These are phyloP conservation scores for Oryzaephilus surinamensis DNA, from an alignment of 1,140 invertebrate species.

Conservation along the genomic window DNA sequence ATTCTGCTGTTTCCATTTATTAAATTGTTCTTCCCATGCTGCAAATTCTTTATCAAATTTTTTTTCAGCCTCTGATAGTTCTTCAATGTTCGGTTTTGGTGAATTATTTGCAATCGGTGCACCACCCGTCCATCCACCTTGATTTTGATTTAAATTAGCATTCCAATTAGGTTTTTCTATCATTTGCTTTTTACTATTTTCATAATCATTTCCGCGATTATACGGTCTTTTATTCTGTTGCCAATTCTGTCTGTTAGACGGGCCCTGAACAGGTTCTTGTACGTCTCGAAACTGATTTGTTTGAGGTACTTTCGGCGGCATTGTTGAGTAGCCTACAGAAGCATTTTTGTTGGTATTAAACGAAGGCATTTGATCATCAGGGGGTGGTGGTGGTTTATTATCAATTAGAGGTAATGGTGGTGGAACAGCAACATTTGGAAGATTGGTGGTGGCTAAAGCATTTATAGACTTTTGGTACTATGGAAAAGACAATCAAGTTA, in stretches of 20 bases:
- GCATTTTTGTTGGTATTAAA: slow-evolving; percentile 6
- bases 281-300: slow-evolving; percentile 3
- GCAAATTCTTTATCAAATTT: slow-evolving; percentile 71
- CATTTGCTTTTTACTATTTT: slow-evolving; percentile 11
- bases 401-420: slow-evolving; percentile 41
- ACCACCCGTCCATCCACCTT: neutral
- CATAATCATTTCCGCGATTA: slow-evolving; percentile 5
- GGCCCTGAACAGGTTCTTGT: slow-evolving; percentile 6
- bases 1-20: slow-evolving; percentile 75
- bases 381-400: slow-evolving; percentile 41
- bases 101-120: too few species aligned
- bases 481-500: too few species aligned
- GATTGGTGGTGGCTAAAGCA: slow-evolving; percentile 31
- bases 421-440: slow-evolving; percentile 31
- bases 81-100: slow-evolving; percentile 18
- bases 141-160: slow-evolving; percentile 7
- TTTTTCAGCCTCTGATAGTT: slow-evolving; percentile 56
- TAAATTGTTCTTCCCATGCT: slow-evolving; percentile 76
- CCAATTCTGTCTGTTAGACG: slow-evolving; percentile 3
- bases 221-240: slow-evolving; percentile 12
- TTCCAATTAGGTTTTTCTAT: too few species aligned
- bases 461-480: slow-evolving; percentile 36
- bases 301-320: slow-evolving; percentile 2
- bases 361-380: slow-evolving; percentile 28
- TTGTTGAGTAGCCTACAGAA: slow-evolving; percentile 12